Evolutionary conservation across 2,888 invertebrate species (phyloP).

Genomic region (Eilema depressum): DNA sequence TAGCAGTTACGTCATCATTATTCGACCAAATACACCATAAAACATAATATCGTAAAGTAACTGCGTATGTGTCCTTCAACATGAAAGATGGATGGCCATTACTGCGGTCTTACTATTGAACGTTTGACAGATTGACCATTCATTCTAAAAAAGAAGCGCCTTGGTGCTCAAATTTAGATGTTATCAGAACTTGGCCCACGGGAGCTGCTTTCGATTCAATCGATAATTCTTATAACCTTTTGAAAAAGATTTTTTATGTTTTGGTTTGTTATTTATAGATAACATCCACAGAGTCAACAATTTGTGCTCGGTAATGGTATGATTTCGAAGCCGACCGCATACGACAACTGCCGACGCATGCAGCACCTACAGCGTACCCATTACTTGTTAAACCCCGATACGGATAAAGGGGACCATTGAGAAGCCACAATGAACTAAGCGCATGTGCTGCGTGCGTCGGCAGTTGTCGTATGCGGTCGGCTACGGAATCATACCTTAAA

Average conservation of each 20-base stretch:
- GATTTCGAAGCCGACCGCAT: too few species aligned
- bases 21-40: background rate
- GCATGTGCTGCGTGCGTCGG: too few species aligned
- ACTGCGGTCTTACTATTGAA: constrained; percentile 3
- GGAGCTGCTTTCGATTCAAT: background rate
- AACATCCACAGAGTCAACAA: too few species aligned
- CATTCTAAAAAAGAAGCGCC: constrained; percentile 13
- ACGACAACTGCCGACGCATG: too few species aligned
- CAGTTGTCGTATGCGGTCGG: too few species aligned
- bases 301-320: too few species aligned
- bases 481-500: too few species aligned
- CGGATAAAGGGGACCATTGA: too few species aligned
- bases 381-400: too few species aligned
- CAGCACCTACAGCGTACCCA: too few species aligned
- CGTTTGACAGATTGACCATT: constrained; percentile 29
- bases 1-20: background rate
- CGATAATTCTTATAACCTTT: background rate
- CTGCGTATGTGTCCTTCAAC: constrained; percentile 9
- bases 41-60: background rate
- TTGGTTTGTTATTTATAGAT: background rate
- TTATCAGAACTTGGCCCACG: constrained; percentile 16
- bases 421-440: too few species aligned
- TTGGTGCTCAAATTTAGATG: constrained; percentile 15
- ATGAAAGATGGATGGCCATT: constrained; percentile 19
- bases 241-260: background rate